These are phyloP conservation scores for Achatina immaculata DNA, from an alignment of 1,140 invertebrate genomes.

Conservation along the genomic window DNA sequence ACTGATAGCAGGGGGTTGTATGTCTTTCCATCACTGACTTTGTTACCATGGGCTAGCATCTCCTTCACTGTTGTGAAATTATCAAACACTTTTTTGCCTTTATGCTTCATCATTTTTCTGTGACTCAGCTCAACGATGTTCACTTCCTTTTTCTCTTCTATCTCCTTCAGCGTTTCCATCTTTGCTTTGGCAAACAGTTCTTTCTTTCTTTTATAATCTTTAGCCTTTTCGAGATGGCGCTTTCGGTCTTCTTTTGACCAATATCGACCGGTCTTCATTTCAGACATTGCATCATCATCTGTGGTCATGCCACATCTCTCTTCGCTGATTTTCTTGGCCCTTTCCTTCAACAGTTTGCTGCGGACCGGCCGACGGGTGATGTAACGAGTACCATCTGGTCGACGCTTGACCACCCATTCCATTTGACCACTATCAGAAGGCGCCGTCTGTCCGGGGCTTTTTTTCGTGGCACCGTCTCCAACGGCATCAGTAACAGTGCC, in stretches of 20 bases:
- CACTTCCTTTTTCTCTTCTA: conserved; percentile 64
- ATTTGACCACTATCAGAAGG: conserved; percentile 71
- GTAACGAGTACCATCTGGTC: conserved; percentile 84
- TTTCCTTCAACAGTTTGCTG: conserved; percentile 79
- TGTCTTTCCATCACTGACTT: conserved; percentile 61
- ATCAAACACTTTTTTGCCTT: conserved; percentile 72
- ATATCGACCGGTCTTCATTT: conserved; percentile 84
- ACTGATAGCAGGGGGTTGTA: conserved; percentile 69
- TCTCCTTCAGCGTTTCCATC: conserved; percentile 70
- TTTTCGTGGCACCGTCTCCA: conserved; percentile 53
- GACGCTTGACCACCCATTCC: conserved; percentile 86
- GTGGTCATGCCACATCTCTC: conserved; percentile 83
- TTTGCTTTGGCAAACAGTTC: conserved; percentile 63
- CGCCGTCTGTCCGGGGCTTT: conserved; percentile 46
- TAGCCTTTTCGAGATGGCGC: conserved; percentile 79
- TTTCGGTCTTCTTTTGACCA: conserved; percentile 87
- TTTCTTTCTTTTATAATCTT: conserved; percentile 75
- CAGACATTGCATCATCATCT: conserved; percentile 86
- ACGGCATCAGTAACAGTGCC: conserved; percentile 45
- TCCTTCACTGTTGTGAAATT: conserved; percentile 74
- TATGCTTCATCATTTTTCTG: conserved; percentile 73
- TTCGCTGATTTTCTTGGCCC: conserved; percentile 79
- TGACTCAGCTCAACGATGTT: conserved; percentile 73
- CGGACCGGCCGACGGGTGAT: conserved; percentile 82
- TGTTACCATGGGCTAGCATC: conserved; percentile 72